Evolutionary conservation across 1,140 invertebrate species (phyloP), one percentile per base, ranked within the genome.

Genomic region (Micrasema longulum): DNA sequence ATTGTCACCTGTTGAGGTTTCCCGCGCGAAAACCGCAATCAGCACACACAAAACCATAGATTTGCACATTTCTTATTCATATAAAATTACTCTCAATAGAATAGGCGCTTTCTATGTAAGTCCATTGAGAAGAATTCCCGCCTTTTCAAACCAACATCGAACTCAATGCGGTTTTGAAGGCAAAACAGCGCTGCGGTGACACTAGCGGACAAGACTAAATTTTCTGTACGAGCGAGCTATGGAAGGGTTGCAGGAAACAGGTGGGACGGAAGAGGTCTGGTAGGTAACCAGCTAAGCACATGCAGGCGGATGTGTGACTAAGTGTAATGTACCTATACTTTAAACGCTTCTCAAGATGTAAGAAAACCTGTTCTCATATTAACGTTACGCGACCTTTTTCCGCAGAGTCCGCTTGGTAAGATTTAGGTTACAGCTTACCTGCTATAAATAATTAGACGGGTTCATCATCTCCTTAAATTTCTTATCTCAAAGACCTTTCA

Each of bases 321-420:
- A n/a, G n/a, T n/a, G n/a, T n/a, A n/a, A n/a, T n/a, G n/a, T n/a
- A n/a, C n/a, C n/a, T n/a, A n/a, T n/a, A n/a, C n/a, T n/a, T n/a
- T n/a, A n/a, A n/a, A n/a, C n/a, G n/a, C n/a, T n/a, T n/a, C n/a
- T n/a, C n/a, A n/a, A n/a, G n/a, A n/a, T n/a, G 53, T 16, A 35
- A 36, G 53, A 36, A 52, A 57, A 57, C 53, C 53, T 57, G 53
- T 57, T 57, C 53, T 35, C 12, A 31, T n/a, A n/a, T n/a, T 14
- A 31, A 36, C 18, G 23, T 10, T 57, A 14, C 6, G 36, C 4
- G 53, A 18, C 31, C 53, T 57, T 57, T 57, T 57, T 57, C 53
- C 31, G 53, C 20, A 18, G n/a, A 26, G 4, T 36, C 53, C 53
- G 53, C n/a, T n/a, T 38, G 20, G 31, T 57, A 31, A 35, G 53